Base-by-base conservation (phyloP, 1,140 invertebrate species). In the Neodiprion fabricii region DNA sequence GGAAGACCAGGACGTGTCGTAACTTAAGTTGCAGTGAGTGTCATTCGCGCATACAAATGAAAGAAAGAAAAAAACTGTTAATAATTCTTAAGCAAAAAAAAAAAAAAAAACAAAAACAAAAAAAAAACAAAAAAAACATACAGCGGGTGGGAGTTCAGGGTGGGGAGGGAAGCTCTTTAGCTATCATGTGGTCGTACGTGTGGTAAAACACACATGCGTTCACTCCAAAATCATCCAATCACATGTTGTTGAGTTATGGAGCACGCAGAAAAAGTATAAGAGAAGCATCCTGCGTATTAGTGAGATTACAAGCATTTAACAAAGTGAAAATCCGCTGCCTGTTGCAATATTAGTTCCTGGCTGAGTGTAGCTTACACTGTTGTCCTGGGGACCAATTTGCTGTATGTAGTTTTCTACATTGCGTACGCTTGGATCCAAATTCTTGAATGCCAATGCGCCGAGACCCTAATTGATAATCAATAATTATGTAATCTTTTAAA, bases 1-100 rank as follows among this genome's bases (percentile, higher is more conserved):
- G 83, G 96, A 98, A 89, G 96, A 96, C 89, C 95, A 97, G 90
- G 95, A 96, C 90, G 95, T 96, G 88, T 96, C 95, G 93, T 96
- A 96, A 96, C 87, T 89, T 81, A 86, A 87, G 84, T 84, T 85
- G 83, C 84, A 87, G 86, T 88, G 87, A 88, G 86, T 89, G 86
- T 87, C 87, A 85, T 83, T 84, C 85, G 84, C 84, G 87, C 83
- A 89, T 87, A 85, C 81, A 85, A 87, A 86, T 85, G 83, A 86
- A 85, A 85, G 82, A 85, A 82, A 77, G 48, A 68, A 76, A 72
- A 28, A 86, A 88, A 88, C 85, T 86, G 82, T 88, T 88, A 87
- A 87, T 87, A 88, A 87, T 82, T 85, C 83, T 83, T 87, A 88
- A 87, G 85, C 84, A 88, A 88, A 85, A 85, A 82, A 85, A 87